Conservation (phyloP, 2,797 vertebrate species). For the Pipistrellus pipistrellus region DNA sequence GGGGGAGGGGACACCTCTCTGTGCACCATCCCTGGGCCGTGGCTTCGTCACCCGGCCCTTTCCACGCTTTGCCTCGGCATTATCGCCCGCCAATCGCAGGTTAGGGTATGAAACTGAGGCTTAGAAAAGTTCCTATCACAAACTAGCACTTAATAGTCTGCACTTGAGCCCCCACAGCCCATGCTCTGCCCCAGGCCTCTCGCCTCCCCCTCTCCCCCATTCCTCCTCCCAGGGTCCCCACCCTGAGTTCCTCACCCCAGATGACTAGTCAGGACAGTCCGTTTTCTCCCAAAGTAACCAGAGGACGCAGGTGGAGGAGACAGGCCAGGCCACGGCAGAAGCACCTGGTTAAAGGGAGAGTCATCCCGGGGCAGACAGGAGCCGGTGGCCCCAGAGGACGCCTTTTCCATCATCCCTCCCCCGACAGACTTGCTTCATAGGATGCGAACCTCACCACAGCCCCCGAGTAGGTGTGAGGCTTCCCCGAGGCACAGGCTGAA, state of each 20-base stretch:
- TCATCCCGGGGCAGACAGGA: background rate
- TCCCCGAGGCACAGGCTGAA: background rate
- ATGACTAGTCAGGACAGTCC: background rate
- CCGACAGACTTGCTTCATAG: background rate
- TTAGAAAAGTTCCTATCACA: background rate
- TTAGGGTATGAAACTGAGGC: background rate
- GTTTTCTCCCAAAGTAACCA: too few species aligned
- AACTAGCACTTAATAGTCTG: background rate
- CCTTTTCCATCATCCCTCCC: background rate
- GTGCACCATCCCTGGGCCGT: rapidly evolving
- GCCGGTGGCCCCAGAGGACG: background rate
- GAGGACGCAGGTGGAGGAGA: too few species aligned
- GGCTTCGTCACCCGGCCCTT: background rate
- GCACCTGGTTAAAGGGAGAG: background rate
- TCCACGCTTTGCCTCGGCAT: background rate
- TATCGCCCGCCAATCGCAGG: background rate
- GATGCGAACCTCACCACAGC: background rate
- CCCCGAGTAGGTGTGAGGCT: rapidly evolving
- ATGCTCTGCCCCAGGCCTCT: background rate
- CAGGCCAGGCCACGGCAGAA: background rate
- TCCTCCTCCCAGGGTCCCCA: background rate
- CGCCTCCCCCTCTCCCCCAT: background rate
- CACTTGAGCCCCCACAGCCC: background rate
- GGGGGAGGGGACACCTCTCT: background rate
- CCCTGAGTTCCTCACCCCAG: too few species aligned